Conservation (phyloP, 2,113 vertebrate genomes). For the Orcinus orca region DNA sequence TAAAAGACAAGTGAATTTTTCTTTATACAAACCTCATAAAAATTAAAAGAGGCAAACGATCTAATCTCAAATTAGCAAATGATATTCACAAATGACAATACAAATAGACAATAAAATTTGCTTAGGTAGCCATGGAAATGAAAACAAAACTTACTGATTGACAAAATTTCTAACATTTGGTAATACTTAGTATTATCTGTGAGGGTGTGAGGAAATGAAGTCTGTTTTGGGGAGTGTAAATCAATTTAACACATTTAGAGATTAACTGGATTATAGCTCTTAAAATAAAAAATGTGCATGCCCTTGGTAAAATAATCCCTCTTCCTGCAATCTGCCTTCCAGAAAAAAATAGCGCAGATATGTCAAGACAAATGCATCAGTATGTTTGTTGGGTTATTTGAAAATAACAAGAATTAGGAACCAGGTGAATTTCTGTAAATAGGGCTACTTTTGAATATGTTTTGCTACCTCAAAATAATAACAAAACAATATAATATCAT, state of each 20-base stretch:
- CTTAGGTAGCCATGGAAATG: background rate
- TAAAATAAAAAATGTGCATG: background rate
- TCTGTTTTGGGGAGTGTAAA: background rate
- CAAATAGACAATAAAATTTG: background rate
- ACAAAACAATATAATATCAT: background rate
- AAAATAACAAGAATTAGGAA: background rate
- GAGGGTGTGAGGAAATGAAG: background rate
- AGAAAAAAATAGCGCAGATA: background rate
- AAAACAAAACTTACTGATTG: background rate
- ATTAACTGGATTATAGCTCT: background rate
- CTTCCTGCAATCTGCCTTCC: background rate
- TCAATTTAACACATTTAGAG: background rate
- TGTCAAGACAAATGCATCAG: background rate
- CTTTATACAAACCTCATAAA: background rate
- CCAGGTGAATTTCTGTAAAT: background rate
- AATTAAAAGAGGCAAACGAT: background rate
- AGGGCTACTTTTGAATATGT: background rate
- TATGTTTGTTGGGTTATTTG: background rate
- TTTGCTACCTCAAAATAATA: constrained; percentile 1
- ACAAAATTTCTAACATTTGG: background rate
- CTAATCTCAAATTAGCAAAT: background rate
- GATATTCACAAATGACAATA: background rate
- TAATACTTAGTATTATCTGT: background rate
- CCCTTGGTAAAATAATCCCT: background rate
- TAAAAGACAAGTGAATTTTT: background rate